phyloP scores from a whole-genome alignment of 2,797 vertebrate genomes.

The Apogon talboti region DNA sequence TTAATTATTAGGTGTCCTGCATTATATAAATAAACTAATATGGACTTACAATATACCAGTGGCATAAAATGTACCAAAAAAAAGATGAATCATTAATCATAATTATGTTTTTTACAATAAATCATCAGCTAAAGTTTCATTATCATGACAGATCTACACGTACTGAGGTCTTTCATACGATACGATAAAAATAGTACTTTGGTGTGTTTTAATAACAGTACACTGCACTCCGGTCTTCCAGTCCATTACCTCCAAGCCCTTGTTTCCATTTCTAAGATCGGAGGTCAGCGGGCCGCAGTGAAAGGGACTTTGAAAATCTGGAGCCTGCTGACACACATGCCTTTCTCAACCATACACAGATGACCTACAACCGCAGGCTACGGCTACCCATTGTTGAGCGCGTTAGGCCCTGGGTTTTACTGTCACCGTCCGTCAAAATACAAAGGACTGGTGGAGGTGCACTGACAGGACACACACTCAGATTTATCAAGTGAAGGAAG shows the following conservation, averaged over 20 bases:
- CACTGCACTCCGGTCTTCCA: slow-evolving; percentile 16
- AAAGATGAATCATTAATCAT: too few species aligned
- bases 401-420: slow-evolving; percentile 23
- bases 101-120: too few species aligned
- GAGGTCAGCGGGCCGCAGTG: slow-evolving; percentile 60
- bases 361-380: slow-evolving; percentile 75
- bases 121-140: too few species aligned
- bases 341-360: slow-evolving; percentile 31
- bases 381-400: slow-evolving; percentile 41
- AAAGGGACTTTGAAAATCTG: slow-evolving; percentile 63
- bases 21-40: too few species aligned
- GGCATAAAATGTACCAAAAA: too few species aligned
- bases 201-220: slow-evolving; percentile 40
- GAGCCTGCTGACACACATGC: slow-evolving; percentile 63
- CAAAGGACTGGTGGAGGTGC: slow-evolving; percentile 22
- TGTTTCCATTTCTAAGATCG: slow-evolving; percentile 42
- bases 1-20: too few species aligned
- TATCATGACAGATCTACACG: too few species aligned
- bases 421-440: slow-evolving; percentile 37
- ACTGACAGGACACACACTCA: too few species aligned
- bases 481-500: too few species aligned
- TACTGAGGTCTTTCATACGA: slow-evolving; percentile 6
- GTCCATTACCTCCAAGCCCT: slow-evolving; percentile 41
- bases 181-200: slow-evolving; percentile 23
- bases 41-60: too few species aligned